Conservation (phyloP, 2,888 invertebrate species). For the Vesta saturnalis region DNA sequence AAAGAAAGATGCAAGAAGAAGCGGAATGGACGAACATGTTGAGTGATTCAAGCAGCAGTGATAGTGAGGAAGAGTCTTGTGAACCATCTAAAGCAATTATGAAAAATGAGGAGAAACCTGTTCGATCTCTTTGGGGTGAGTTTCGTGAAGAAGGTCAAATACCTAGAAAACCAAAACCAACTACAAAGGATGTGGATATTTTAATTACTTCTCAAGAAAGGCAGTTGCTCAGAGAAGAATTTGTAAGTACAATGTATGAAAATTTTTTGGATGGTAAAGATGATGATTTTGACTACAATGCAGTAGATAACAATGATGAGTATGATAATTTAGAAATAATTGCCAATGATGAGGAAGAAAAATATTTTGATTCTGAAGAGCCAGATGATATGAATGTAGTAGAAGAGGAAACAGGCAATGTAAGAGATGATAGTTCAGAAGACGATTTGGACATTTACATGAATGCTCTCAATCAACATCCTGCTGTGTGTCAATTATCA, state of each 20-base stretch:
- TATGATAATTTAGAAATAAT: constrained; percentile 80
- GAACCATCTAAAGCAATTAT: constrained; percentile 44
- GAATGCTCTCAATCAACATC: constrained; percentile 66
- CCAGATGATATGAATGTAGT: constrained; percentile 64
- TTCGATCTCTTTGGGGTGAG: constrained; percentile 40
- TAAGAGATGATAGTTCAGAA: constrained; percentile 56
- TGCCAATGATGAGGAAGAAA: constrained; percentile 86
- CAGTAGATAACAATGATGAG: constrained; percentile 82
- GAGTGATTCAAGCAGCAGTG: constrained; percentile 56
- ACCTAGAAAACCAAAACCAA: not conserved
- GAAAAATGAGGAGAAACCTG: constrained; percentile 50
- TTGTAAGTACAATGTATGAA: constrained; percentile 84
- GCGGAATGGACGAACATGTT: too few species aligned
- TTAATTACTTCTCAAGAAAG: constrained; percentile 69
- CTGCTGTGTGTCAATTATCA: constrained; percentile 54
- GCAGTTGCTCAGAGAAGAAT: constrained; percentile 79
- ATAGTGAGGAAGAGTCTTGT: constrained; percentile 48
- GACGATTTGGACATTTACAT: constrained; percentile 81
- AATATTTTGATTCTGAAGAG: constrained; percentile 82
- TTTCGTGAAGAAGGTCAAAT: constrained; percentile 33
- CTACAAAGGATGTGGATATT: constrained; percentile 42
- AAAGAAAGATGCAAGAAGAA: constrained; percentile 70
- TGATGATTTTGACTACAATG: constrained; percentile 82
- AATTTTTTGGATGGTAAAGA: constrained; percentile 86
- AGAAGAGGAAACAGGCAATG: constrained; percentile 50